Base-by-base conservation (phyloP, 1,140 invertebrate genomes). In the Drosophila kepulauana region DNA sequence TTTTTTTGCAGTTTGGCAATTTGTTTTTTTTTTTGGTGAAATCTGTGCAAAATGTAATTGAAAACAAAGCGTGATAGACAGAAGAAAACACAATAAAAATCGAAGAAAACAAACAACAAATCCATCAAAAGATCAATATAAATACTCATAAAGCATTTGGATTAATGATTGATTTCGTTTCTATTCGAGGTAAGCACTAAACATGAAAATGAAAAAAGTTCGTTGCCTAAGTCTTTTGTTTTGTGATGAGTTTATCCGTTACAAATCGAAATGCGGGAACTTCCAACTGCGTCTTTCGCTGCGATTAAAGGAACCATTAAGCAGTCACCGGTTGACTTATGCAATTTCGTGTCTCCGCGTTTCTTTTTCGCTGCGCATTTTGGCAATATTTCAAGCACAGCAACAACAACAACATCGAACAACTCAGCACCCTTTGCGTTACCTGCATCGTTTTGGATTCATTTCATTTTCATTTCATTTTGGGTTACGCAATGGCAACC, bases 31-130 rank as follows among this genome's bases (percentile, higher is more conserved):
- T 62, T 43, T 68, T 67, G 79, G 84, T 81, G 85, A 87, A 87
- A 87, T 84, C 68, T 79, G 68, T 71, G 62, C 62, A 63, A 86
- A 86, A 86, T 73, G 72, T 80, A 87, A 88, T 77, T 82, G 65
- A 80, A 79, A 88, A 80, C 69, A 87, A 59, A 62, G 68, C 77
- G 65, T 65, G 41, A 54, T 46, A 56, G 71, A 69, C 65, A 62
- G 46, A 15, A 41, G 62, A 74, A 56, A 59, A 30, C 16, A 11
- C 49, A 45, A 38, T 52, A 25, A 56, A 76, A 54, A 68, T 16
- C 49, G 49, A 67, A 41, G 38, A 38, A 33, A 33, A 67, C 20
- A 13, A 33, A 71, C 49, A 45, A 30, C 7, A 74, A 61, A 56
- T 74, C 71, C 57, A 69, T 56, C 49, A 48, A 58, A 48, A 57